Percentiles rank a stretch among this genome's conserved stretches.
These are phyloP conservation scores for Hypena proboscidalis DNA, from an alignment of 2,888 invertebrate species.

Conservation along the genomic window DNA sequence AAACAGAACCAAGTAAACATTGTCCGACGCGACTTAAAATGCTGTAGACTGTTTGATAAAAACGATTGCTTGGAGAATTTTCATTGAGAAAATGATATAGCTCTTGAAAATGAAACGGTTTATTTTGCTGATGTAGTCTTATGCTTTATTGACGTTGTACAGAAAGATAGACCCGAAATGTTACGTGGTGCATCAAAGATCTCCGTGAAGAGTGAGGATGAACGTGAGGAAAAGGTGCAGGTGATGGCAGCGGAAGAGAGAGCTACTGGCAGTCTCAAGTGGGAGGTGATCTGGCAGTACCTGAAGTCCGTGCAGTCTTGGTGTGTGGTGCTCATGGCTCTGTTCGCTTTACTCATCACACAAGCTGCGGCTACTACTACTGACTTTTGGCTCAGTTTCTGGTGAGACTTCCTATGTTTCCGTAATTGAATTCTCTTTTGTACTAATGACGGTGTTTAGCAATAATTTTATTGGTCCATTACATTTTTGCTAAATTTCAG, in stretches of 20 bases:
- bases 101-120: too few relatives aligned
- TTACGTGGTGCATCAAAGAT: constrained; percentile 58
- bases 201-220: constrained; percentile 74
- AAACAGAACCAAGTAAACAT: too few relatives aligned
- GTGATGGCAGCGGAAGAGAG: constrained; percentile 85
- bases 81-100: too few relatives aligned
- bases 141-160: constrained; percentile 13
- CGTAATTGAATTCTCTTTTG: too few relatives aligned
- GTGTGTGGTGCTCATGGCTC: constrained; percentile 74
- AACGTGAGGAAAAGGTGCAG: constrained; percentile 64
- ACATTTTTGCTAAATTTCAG: constrained; percentile 48
- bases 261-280: constrained; percentile 86
- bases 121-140: too few relatives aligned
- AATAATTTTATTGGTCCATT: too few relatives aligned
- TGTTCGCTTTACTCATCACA: constrained; percentile 83
- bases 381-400: constrained; percentile 91
- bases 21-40: too few relatives aligned
- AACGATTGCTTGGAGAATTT: too few relatives aligned
- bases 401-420: constrained; percentile 75
- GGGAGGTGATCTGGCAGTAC: constrained; percentile 85
- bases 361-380: constrained; percentile 87
- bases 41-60: too few relatives aligned
- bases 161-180: constrained; percentile 50
- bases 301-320: constrained; percentile 84
- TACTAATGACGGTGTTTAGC: too few relatives aligned